These are phyloP conservation scores for Eupithecia exiguata DNA, from an alignment of 2,888 invertebrate genomes.

Conservation along the genomic window DNA sequence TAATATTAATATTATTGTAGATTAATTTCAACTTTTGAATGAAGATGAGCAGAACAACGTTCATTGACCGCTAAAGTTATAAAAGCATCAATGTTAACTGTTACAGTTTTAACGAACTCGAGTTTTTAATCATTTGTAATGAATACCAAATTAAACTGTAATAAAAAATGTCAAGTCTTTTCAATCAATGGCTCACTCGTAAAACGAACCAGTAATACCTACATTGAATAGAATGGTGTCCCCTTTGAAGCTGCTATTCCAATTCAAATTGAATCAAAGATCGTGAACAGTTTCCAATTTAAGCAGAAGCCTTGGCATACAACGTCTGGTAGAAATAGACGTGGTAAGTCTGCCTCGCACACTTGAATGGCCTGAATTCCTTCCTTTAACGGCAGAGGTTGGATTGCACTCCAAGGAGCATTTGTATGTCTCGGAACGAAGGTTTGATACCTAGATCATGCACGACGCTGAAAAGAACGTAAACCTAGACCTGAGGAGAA, in stretches of 20 bases:
- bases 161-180: background rate
- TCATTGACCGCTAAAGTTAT: background rate
- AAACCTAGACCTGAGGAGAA: conserved; percentile 3
- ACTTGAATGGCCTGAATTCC: conserved; percentile 59
- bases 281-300: conserved; percentile 14
- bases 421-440: conserved; percentile 47
- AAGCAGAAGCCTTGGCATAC: conserved; percentile 20
- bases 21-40: background rate
- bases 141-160: background rate
- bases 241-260: conserved; percentile 11
- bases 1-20: background rate
- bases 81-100: background rate
- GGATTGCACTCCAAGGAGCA: conserved; percentile 53
- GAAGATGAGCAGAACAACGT: background rate
- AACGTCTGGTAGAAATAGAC: conserved; percentile 14
- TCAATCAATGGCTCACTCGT: background rate
- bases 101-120: background rate
- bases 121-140: background rate
- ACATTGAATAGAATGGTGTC: background rate
- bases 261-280: conserved; percentile 14
- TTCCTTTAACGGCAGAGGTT: conserved; percentile 56
- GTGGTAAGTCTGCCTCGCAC: conserved; percentile 41
- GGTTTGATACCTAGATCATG: conserved; percentile 24
- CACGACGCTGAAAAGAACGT: conserved; percentile 22
- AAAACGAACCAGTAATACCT: background rate